Evolutionary conservation across 2,888 invertebrate species (phyloP), one percentile per base, ranked within the genome.

Genomic region (Carabus problematicus): DNA sequence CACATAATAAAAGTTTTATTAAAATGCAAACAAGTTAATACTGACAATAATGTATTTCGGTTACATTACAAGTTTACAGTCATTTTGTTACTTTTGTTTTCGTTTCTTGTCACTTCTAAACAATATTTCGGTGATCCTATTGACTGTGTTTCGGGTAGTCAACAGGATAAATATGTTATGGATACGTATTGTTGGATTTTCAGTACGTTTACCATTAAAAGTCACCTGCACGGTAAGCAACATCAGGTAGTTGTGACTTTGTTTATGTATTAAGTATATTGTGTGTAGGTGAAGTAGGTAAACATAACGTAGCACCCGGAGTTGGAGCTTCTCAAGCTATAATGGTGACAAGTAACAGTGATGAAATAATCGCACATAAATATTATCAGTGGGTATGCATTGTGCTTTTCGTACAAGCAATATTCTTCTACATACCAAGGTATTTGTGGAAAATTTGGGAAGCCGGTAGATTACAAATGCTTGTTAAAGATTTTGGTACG

Each of bases 91-190:
- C 82, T 93, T 47, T 86, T 89, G 19, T 92, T 90, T 80, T 89
- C 91, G 0, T 82, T 93, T 75, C 79, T 94, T 75, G 87, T 94
- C 54, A 91, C 92, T 19, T 89, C 92, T 11, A 91, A 91, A 76
- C 92, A 94, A 79, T 93, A 92, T 82, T 93, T 94, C 75, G 94
- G 94, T 0, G 92, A 94, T 75, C 93, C 94, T 0, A 93, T 95
- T 62, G 87, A 90, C 75, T 94, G 94, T 79, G 85, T 88, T 78
- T 83, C 84, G 6, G 80, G 81, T 55, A 82, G 82, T 12, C 29
- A 29, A 29, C 82, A 84, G 72, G 85, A 88, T 60, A 85, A 84
- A 71, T 88, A 89, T 60, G 86, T 89, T 39, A 84, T 92, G 8
- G 89, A 93, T 75, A 88, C 89, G 64, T 92, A 88, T 79, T 93